These are phyloP conservation scores for Xenus cinereus DNA, from an alignment of 2,113 vertebrate species.

Conservation along the genomic window DNA sequence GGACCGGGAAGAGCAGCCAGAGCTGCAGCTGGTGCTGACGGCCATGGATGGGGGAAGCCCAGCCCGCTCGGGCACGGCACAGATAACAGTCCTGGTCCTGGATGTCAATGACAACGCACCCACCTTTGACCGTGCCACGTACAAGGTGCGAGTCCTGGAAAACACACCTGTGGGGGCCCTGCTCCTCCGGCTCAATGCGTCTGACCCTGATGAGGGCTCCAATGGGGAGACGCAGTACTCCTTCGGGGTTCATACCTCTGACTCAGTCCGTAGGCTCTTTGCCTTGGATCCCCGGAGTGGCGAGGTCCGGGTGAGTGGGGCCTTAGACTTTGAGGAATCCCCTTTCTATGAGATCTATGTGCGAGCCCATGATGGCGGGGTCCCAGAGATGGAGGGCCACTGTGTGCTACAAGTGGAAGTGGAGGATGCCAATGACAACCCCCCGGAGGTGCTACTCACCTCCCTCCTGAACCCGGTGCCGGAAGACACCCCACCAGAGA, in stretches of 20 bases:
- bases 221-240: constrained; percentile 81
- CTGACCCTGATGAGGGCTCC: constrained; percentile 78
- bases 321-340: constrained; percentile 81
- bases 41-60: constrained; percentile 80
- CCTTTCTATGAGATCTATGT: constrained; percentile 84
- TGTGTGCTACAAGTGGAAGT: constrained; percentile 79
- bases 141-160: constrained; percentile 74
- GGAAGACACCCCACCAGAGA: constrained; percentile 76
- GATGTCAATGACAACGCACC: constrained; percentile 87
- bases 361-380: constrained; percentile 81
- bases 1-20: constrained; percentile 76
- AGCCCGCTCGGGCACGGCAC: constrained; percentile 70
- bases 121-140: constrained; percentile 67
- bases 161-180: constrained; percentile 69
- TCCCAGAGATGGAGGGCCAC: constrained; percentile 83
- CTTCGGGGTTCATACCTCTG: constrained; percentile 79
- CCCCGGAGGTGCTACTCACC: constrained; percentile 76
- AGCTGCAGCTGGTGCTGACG: constrained; percentile 76
- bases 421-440: constrained; percentile 78
- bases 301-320: constrained; percentile 74
- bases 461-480: constrained; percentile 78
- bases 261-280: constrained; percentile 73
- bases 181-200: constrained; percentile 76
- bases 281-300: constrained; percentile 75
- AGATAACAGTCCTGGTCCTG: constrained; percentile 79